Evolutionary conservation across 64 coral and sea anemone species (phyloP), one percentile per base, ranked within the genome.

Genomic region (Pachyseris speciosa): DNA sequence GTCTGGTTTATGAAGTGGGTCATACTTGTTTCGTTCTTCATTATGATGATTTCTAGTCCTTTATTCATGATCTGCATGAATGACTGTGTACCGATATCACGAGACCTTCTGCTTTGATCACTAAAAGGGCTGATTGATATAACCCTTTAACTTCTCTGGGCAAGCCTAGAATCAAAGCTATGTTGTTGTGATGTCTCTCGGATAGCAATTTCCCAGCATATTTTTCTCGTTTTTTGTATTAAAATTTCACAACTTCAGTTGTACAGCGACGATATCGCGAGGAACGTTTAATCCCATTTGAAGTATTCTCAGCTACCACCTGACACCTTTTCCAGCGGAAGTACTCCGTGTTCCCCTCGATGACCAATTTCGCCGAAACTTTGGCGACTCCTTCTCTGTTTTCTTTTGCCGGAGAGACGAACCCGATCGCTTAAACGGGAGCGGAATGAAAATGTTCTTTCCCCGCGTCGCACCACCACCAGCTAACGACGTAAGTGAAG

Each of bases 361-460:
- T 9, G 94, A 96, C 86, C 87, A 83, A 29, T 96, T 93, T 72
- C 94, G 57, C 50, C 88, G 88, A 20, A 96, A 80, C 76, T 90
- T 92, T 2, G 86, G 64, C 0, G 85, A 75, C 33, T 80, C 76
- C 31, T 72, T 28, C 15, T 78, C 78, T 19, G 81, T 52, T 52
- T 96, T 96, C 72, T 90, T 93, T 19, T 85, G 86, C 20, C 86
- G 41, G 59, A 93, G 89, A 32, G 94, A 90, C 29, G 94, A 96
- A 1, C 78, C 61, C 50, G 78, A 74, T 39, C 94, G 78, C 71
- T 96, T 96, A 59, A 96, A 96, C 10, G 94, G 94, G 3, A 89
- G 25, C n/a, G 90, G 77, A 84, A 94, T 80, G 39, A 58, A 83
- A 57, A 43, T 33, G 78, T 96, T 79, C 40, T 88, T 89, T 60